Base-by-base conservation (phyloP, 2,113 vertebrate genomes). In the Ovibos moschatus region DNA sequence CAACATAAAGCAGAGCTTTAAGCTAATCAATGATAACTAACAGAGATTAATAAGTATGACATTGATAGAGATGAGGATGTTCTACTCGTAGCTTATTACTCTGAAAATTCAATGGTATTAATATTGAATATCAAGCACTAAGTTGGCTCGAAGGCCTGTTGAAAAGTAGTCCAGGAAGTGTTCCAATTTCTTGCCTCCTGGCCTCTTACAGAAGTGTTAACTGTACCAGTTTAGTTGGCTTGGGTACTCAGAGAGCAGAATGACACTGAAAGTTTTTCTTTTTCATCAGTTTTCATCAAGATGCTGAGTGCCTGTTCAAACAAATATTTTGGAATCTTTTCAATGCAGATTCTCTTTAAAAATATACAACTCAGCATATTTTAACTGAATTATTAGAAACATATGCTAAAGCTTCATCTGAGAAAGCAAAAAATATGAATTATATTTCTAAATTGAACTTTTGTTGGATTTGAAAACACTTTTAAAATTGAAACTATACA, bases 291-390 rank as follows among this genome's bases (percentile, higher is more conserved):
- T 98, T 97, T 96, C 95, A 97, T 98, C 74, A 10, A 96, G 97
- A 97, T 82, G 92, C 79, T 82, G 86, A 95, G 74, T 50, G 94
- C 93, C 90, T 96, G 79, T 95, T 92, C 95, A 96, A 96, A 98
- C 86, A 98, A 90, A 96, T 91, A 97, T 85, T 97, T 89, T 97
- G 87, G 89, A 98, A 89, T 97, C 83, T 95, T 97, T 95, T 97
- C 97, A 97, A 97, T 96, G 97, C 71, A 94, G 83, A 93, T 88
- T 95, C 83, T 97, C 83, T 93, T 89, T 67, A 85, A 97, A 96
- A 97, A 97, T 71, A 97, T 10, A 92, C 60, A 95, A 83, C 74
- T 97, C 95, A 91, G 94, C 88, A 96, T 89, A 97, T 96, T 96
- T 95, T 96, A 82, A 79, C 74, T 62, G 94, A 95, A 88, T 92